Evolutionary conservation across 2,113 vertebrate species (phyloP), one percentile per base, ranked within the genome.

Genomic region (Labrus mixtus): DNA sequence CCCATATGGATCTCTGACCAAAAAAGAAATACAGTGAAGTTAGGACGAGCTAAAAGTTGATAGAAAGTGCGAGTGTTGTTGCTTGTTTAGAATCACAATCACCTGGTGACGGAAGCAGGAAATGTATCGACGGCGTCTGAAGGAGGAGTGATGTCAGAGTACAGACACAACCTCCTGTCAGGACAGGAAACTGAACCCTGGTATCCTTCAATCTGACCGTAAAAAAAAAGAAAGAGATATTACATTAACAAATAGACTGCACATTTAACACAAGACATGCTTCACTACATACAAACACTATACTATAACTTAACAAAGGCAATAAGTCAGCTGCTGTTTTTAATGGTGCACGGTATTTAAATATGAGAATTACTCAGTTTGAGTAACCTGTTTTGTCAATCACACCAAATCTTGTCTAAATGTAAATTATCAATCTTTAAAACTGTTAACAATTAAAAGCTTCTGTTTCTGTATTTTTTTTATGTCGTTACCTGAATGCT

Each of bases 131-230:
- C 29, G 23, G 60, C 29, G 17, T 78, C 67, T 41, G 73, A 50
- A 10, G 79, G 83, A 75, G 84, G 79, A 45, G 78, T 15, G 2
- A 82, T 19, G 23, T 88, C 82, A 58, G 60, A 20, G 29, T 82
- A 66, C 50, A 85, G 80, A 85, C 96, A 96, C 4, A 96, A 83
- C 51, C 87, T 89, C 41, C 85, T 85, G 73, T 91, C 79, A 36
- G 95, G 94, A 68, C 96, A 96, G 75, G 89, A 90, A 66, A 96
- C 83, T 3, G 68, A 73, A 33, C 95, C 95, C 0, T 48, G 9
- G 82, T 93, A 95, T 3, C 95, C 93, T 64, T 91, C 81, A 6
- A 96, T 84, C 96, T 96, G 74, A 87, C 16, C 15, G 25, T 25
- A 25, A 22, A 46, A 33, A 37, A 59, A 5, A 54, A 45, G 23